phyloP scores from a whole-genome alignment of 2,113 vertebrate genomes.

The Struthio camelus region DNA sequence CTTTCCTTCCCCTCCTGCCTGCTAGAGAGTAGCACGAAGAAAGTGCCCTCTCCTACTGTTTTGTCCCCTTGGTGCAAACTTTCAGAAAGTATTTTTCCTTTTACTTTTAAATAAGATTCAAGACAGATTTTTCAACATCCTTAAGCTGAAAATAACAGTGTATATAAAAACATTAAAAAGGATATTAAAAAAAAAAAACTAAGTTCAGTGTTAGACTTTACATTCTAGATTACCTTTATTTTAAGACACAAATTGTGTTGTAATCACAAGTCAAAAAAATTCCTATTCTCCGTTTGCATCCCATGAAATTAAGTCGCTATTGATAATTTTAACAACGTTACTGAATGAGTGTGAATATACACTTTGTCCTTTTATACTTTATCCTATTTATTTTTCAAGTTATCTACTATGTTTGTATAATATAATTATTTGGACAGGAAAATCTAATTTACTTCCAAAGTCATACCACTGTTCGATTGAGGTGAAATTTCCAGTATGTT shows the following conservation, averaged over 20 bases:
- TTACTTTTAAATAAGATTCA: not conserved
- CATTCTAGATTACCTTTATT: not conserved
- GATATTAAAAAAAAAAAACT: not conserved
- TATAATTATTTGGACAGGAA: slow-evolving; percentile 22
- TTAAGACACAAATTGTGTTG: not conserved
- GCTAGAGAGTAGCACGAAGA: not conserved
- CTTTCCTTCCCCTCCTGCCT: not conserved
- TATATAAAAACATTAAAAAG: not conserved
- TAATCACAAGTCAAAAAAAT: not conserved
- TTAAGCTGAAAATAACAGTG: not conserved
- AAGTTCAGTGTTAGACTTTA: not conserved
- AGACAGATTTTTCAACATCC: not conserved
- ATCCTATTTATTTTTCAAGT: slow-evolving; percentile 23
- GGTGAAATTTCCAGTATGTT: not conserved
- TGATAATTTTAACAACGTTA: not conserved
- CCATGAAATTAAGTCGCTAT: not conserved
- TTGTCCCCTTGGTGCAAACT: not conserved
- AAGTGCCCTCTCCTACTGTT: not conserved
- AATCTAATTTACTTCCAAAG: slow-evolving; percentile 37
- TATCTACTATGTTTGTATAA: not conserved
- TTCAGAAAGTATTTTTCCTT: not conserved
- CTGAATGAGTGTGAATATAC: not conserved
- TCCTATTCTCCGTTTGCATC: not conserved
- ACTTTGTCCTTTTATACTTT: not conserved
- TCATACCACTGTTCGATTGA: not conserved